Percentiles rank a stretch among this genome's conserved stretches.
phyloP scores from a whole-genome alignment of 2,113 vertebrate genomes.

The Myiozetetes cayanensis region DNA sequence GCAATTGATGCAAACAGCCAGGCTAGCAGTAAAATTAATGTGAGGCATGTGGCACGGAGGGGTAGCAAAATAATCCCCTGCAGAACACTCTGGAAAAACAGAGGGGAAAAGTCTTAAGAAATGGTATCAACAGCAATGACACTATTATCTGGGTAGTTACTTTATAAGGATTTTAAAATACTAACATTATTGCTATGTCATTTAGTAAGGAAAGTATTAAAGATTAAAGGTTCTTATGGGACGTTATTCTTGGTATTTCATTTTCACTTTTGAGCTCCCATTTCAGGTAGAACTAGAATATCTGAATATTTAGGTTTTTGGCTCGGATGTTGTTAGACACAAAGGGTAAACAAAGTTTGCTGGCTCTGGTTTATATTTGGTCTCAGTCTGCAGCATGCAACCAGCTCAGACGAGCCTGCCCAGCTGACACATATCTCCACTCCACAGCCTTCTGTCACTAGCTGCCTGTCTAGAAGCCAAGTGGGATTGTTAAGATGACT shows the following conservation, averaged over 20 bases:
- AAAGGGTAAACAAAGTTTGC: not conserved
- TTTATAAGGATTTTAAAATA: not conserved
- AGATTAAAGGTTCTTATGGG: not conserved
- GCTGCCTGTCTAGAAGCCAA: not conserved
- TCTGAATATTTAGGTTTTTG: not conserved
- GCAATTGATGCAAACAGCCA: constrained; percentile 84
- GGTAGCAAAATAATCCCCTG: constrained; percentile 88
- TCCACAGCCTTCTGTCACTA: not conserved
- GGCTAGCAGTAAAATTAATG: constrained; percentile 77
- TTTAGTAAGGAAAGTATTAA: not conserved
- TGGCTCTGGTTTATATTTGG: not conserved
- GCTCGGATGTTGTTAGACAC: not conserved
- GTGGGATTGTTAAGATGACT: not conserved
- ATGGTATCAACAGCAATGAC: not conserved
- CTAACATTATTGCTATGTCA: not conserved
- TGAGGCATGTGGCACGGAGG: constrained; percentile 77
- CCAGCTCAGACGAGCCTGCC: not conserved
- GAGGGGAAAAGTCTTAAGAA: not conserved
- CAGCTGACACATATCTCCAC: not conserved
- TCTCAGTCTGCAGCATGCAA: not conserved
- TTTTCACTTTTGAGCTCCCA: not conserved
- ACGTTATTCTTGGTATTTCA: not conserved
- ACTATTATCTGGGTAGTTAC: not conserved
- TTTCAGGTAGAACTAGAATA: not conserved
- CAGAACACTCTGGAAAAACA: constrained; percentile 71